Evolutionary conservation across 2,113 vertebrate genomes (phyloP).

Genomic region (Dipodomys stephensi): DNA sequence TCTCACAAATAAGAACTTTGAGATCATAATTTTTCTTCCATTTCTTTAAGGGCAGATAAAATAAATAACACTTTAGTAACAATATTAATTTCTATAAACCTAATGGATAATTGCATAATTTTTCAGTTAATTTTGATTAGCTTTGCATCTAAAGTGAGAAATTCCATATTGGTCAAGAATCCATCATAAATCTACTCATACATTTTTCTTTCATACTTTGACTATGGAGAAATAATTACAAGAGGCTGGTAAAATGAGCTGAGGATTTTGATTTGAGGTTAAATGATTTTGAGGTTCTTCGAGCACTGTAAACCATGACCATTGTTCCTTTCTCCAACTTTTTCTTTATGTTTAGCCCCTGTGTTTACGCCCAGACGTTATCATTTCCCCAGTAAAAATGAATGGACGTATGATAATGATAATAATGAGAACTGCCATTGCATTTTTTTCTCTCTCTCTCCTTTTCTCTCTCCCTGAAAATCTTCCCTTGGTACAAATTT

Average conservation of each 20-base stretch:
- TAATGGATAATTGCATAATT: neutral
- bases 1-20: constrained; percentile 6
- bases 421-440: neutral
- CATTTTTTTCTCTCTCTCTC: neutral
- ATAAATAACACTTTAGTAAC: neutral
- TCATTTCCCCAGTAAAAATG: neutral
- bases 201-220: neutral
- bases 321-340: neutral
- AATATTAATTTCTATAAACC: neutral
- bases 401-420: neutral
- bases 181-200: constrained; percentile 9
- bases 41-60: neutral
- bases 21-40: neutral
- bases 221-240: neutral
- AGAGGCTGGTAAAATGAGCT: neutral
- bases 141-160: neutral
- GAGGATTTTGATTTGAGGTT: no score
- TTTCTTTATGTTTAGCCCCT: neutral
- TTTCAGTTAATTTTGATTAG: neutral
- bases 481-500: neutral
- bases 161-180: neutral
- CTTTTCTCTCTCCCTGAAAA: neutral
- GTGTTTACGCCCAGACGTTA: neutral
- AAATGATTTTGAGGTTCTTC: neutral
- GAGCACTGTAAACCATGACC: neutral